Conservation (phyloP, 2,797 vertebrate species). For the Florisuga fusca region DNA sequence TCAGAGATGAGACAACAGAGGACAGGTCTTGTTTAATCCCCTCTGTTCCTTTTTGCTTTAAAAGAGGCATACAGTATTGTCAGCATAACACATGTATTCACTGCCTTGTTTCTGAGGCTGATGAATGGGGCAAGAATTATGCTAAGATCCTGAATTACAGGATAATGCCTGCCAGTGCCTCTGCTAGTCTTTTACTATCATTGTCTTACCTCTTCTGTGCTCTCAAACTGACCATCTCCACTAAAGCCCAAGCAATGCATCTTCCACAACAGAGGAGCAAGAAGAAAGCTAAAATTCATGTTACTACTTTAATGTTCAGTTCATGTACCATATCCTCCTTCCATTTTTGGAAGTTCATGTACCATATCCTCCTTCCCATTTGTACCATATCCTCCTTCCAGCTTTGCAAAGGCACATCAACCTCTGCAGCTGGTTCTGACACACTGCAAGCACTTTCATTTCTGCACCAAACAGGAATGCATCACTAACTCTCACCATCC, state of each 20-base stretch:
- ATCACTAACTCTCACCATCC: neutral
- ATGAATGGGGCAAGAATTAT: neutral
- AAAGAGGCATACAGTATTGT: neutral
- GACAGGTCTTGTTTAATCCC: neutral
- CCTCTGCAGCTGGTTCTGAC: neutral
- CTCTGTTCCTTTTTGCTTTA: neutral
- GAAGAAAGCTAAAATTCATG: neutral
- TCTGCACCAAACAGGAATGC: neutral
- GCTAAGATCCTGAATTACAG: neutral
- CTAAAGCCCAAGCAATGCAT: neutral
- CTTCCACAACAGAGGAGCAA: neutral
- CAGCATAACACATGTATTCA: neutral
- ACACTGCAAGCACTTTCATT: neutral
- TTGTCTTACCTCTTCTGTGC: neutral
- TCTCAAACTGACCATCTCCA: neutral
- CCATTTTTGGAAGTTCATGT: neutral
- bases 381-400: too few species aligned
- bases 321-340: accelerated
- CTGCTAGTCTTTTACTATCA: neutral
- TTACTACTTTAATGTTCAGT: neutral
- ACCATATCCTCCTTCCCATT: neutral
- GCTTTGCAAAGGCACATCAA: neutral
- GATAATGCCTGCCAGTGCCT: neutral
- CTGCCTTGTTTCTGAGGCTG: neutral
- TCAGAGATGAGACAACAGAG: neutral